Conservation (phyloP, 2,888 invertebrate species). For the Merodon equestris region DNA sequence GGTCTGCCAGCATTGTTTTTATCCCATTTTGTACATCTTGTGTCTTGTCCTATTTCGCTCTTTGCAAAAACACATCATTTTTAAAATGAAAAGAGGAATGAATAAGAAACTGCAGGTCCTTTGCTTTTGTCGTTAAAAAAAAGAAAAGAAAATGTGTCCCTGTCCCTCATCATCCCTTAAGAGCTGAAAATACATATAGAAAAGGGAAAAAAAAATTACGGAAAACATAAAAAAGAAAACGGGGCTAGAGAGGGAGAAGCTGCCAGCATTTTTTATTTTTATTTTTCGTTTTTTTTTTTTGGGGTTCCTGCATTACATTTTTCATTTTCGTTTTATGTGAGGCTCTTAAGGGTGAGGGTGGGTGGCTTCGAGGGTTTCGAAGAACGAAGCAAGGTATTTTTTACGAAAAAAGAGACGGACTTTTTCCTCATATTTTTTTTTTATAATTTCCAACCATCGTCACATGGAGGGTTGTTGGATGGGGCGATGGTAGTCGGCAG, state of each 20-base stretch:
- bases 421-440: conserved; percentile 38
- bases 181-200: conserved; percentile 38
- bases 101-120: conserved; percentile 58
- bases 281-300: conserved; percentile 17
- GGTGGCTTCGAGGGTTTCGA: conserved; percentile 10
- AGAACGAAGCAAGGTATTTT: conserved; percentile 48
- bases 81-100: conserved; percentile 36
- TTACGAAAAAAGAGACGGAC: conserved; percentile 39
- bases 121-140: conserved; percentile 48
- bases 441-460: conserved; percentile 48
- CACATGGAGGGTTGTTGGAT: conserved; percentile 20
- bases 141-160: conserved; percentile 48
- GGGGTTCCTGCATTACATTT: neutral
- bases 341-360: conserved; percentile 23
- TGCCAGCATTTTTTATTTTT: conserved; percentile 53
- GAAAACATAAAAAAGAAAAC: conserved; percentile 50
- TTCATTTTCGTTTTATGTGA: conserved; percentile 58
- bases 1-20: conserved; percentile 47
- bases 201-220: conserved; percentile 1
- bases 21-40: neutral
- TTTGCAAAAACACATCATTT: conserved; percentile 38
- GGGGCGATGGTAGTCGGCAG: conserved; percentile 11
- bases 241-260: conserved; percentile 65
- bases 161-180: conserved; percentile 58
- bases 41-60: conserved; percentile 28